Conservation (phyloP, 2,888 invertebrate genomes). For the Junonia oenone region DNA sequence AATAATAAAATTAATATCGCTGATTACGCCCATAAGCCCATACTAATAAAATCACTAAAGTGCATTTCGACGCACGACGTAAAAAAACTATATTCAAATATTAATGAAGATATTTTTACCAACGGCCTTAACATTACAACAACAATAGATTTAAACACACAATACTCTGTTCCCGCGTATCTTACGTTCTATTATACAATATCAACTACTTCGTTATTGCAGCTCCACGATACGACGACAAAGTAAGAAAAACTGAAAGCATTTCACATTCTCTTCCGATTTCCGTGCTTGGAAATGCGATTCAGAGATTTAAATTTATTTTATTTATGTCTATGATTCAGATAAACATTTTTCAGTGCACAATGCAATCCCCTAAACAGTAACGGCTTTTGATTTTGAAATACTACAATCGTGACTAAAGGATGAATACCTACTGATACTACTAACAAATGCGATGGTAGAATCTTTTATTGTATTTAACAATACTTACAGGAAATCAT, state of each 20-base stretch:
- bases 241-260: conserved; percentile 25
- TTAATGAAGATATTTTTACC: conserved; percentile 35
- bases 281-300: conserved; percentile 15
- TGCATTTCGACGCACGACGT: too few relatives aligned
- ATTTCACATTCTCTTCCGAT: conserved; percentile 24
- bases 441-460: neutral
- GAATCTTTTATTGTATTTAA: too few relatives aligned
- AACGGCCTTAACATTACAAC: conserved; percentile 69
- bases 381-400: too few relatives aligned
- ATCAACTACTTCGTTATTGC: conserved; percentile 43
- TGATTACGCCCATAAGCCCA: too few relatives aligned
- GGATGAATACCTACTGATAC: neutral
- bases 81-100: neutral
- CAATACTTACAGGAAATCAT: too few relatives aligned
- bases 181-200: conserved; percentile 71
- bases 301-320: conserved; percentile 5
- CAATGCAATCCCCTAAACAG: too few relatives aligned
- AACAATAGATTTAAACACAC: conserved; percentile 55
- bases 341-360: too few relatives aligned
- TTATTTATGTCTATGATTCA: too few relatives aligned
- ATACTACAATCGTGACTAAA: too few relatives aligned
- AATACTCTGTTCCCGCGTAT: conserved; percentile 68
- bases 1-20: too few relatives aligned
- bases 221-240: conserved; percentile 17
- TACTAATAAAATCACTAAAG: too few relatives aligned